Percentiles rank a stretch among this genome's conserved stretches.
phyloP scores from a whole-genome alignment of 2,113 vertebrate genomes.

The Ageneiosus marmoratus region DNA sequence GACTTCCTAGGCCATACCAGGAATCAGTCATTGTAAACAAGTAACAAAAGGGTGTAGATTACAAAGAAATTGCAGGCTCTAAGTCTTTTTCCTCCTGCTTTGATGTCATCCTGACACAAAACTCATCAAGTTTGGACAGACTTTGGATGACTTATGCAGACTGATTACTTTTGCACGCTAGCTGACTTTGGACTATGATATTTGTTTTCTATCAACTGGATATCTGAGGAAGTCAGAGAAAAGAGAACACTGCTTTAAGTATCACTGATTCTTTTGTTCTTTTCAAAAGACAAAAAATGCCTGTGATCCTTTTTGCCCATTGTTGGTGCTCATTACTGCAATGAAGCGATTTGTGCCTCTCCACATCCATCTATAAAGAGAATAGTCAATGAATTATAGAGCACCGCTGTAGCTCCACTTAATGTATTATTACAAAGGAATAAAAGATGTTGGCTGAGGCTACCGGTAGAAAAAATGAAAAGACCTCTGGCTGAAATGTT shows the following conservation, averaged over 20 bases:
- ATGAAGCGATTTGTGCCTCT: slow-evolving; percentile 67
- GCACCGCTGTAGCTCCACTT: slow-evolving; percentile 62
- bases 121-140: slow-evolving; percentile 66
- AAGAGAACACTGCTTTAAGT: slow-evolving; percentile 70
- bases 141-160: slow-evolving; percentile 60
- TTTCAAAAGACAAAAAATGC: slow-evolving; percentile 65
- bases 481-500: slow-evolving; percentile 53
- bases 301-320: slow-evolving; percentile 54
- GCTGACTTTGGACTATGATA: slow-evolving; percentile 61
- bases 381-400: slow-evolving; percentile 65
- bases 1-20: slow-evolving; percentile 56
- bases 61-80: slow-evolving; percentile 57
- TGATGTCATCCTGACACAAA: slow-evolving; percentile 63
- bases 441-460: slow-evolving; percentile 59
- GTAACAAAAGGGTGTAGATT: slow-evolving; percentile 61
- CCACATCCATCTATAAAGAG: slow-evolving; percentile 69
- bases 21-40: slow-evolving; percentile 71
- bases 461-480: slow-evolving; percentile 42
- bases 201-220: slow-evolving; percentile 65
- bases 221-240: slow-evolving; percentile 70
- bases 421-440: slow-evolving; percentile 68
- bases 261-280: slow-evolving; percentile 71
- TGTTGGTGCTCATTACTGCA: slow-evolving; percentile 70
- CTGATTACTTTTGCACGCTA: slow-evolving; percentile 67
- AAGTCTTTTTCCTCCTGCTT: slow-evolving; percentile 55